Evolutionary conservation across 2,888 invertebrate genomes (phyloP).

Genomic region (Odontocolon sp.): DNA sequence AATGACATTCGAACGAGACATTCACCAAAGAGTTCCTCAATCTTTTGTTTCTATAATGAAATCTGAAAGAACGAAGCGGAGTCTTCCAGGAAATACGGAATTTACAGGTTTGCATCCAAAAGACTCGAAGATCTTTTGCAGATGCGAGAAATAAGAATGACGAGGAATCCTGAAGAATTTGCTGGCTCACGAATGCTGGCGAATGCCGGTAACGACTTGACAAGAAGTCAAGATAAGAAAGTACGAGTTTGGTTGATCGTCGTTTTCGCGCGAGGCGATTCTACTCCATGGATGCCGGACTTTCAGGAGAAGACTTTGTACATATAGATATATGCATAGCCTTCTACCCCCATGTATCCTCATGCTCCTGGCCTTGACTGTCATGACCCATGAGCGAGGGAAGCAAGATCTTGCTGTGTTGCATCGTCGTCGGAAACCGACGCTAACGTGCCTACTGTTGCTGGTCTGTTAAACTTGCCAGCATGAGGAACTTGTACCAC

Average conservation of each 20-base stretch:
- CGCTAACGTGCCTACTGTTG: background rate
- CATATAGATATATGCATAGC: no score
- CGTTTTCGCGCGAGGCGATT: constrained; percentile 6
- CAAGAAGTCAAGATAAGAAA: constrained; percentile 40
- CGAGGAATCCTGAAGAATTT: background rate
- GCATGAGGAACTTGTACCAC: constrained; percentile 34
- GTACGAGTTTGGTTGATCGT: constrained; percentile 20
- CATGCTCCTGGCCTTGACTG: constrained; percentile 48
- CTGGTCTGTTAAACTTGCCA: constrained; percentile 31
- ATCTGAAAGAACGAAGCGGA: background rate
- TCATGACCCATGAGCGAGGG: constrained; percentile 18
- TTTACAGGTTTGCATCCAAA: background rate
- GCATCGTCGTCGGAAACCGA: constrained; percentile 6
- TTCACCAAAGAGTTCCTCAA: constrained; percentile 25
- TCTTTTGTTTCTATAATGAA: background rate
- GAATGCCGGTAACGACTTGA: constrained; percentile 26
- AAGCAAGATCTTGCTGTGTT: constrained; percentile 6
- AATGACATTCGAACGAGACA: constrained; percentile 28
- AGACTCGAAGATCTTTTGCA: background rate
- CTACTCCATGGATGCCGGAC: background rate
- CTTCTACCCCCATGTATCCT: constrained; percentile 32
- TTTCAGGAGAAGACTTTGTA: constrained; percentile 27
- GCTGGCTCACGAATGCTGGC: constrained; percentile 1
- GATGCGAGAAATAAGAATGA: background rate
- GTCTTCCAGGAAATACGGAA: background rate